phyloP scores from a whole-genome alignment of 2,888 invertebrate genomes.

The Eilema caniola region DNA sequence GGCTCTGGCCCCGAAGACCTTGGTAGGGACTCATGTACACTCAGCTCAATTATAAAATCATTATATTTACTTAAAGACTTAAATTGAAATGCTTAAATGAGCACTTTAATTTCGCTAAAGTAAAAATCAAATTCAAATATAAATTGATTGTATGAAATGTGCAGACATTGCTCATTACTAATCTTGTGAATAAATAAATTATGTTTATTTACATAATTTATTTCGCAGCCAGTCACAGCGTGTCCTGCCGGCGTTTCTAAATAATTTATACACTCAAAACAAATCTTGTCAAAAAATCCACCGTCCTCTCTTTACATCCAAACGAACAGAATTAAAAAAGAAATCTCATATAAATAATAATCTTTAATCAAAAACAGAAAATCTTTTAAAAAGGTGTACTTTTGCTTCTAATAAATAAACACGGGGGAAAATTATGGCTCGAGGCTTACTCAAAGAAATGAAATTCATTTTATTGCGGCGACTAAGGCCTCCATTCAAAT shows the following conservation, averaged over 20 bases:
- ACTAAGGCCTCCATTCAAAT: conserved; percentile 71
- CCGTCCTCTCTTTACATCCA: conserved; percentile 8
- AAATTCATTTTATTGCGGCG: conserved; percentile 76
- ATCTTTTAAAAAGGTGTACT: conserved; percentile 43
- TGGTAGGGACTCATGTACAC: no score
- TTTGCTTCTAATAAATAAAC: conserved; percentile 60
- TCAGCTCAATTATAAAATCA: no score
- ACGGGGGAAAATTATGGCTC: conserved; percentile 57
- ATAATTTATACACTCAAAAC: neutral
- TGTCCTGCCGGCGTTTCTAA: neutral
- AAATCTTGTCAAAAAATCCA: neutral
- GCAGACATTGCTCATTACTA: neutral
- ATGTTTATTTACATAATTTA: no score
- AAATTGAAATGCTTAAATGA: no score
- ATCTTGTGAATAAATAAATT: neutral
- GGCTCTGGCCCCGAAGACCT: no score
- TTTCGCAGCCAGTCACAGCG: no score
- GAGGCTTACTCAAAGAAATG: conserved; percentile 72
- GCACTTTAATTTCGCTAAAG: neutral
- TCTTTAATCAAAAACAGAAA: conserved; percentile 38
- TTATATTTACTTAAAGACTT: no score
- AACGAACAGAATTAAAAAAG: conserved; percentile 21
- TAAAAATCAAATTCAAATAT: no score
- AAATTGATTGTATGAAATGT: no score
- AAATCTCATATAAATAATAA: conserved; percentile 24